Evolutionary conservation across 1,140 invertebrate species (phyloP), one percentile per base, ranked within the genome.

Genomic region (Drosophila busckii): DNA sequence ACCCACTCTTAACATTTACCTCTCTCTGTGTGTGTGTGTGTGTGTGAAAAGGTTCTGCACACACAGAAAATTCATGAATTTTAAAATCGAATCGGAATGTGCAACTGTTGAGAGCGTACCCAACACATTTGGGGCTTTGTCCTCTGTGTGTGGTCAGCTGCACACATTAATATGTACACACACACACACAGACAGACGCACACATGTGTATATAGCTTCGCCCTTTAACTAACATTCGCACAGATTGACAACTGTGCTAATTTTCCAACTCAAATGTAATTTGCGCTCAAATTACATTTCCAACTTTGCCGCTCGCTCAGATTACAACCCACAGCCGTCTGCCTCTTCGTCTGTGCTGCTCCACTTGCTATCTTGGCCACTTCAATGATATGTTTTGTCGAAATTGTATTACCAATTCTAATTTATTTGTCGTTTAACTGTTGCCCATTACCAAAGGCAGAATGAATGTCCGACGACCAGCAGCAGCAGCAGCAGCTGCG

Each of bases 201-300:
- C 16, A 12, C 25, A 44, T 35, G 15, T n/a, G 15, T 9, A 26
- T 9, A 20, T 22, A 10, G 9, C n/a, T n/a, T n/a, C n/a, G n/a
- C n/a, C n/a, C n/a, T n/a, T n/a, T 20, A 25, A 32, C 31, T 13
- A 22, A 19, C 31, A 44, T 15, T 61, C 22, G 29, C 46, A 42
- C 42, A 73, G 73, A 80, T 73, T 71, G 71, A 78, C 73, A 80
- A 73, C 58, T 80, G 54, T 80, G 75, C 75, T 82, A 80, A 80
- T 80, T 80, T 70, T 58, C n/a, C 9, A 38, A 73, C 68, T 80
- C 75, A 68, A 80, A 80, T 82, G 73, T 73, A 80, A 80, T 80
- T 80, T 80, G 28, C 41, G 75, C 54, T 53, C 58, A 80, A 80
- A 80, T 80, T 71, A 80, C 73, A 80, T 80, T 80, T 80, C 50